A percentile compares a stretch with the other conserved stretches of the same genome.
Evolutionary conservation across 2,113 vertebrate species (phyloP).

Genomic region (Triplophysa siluroides): DNA sequence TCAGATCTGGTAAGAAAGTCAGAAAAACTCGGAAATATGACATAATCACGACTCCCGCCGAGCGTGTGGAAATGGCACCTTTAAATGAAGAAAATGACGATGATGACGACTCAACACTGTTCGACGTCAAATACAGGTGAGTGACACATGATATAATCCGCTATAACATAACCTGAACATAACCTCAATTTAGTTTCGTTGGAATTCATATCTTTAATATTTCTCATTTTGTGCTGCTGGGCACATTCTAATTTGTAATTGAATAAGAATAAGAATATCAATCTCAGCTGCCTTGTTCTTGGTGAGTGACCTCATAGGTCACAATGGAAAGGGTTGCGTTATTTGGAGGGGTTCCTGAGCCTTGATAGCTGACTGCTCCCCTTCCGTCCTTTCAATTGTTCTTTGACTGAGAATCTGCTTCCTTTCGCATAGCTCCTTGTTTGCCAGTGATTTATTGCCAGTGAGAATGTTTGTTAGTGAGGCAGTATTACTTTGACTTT

Average conservation of each 20-base stretch:
- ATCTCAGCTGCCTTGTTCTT: not conserved
- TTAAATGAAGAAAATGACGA: conserved; percentile 89
- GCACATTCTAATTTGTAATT: not conserved
- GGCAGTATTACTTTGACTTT: conserved; percentile 33
- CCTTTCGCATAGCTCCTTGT: conserved; percentile 65
- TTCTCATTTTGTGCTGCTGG: not conserved
- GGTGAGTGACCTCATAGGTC: conserved; percentile 27
- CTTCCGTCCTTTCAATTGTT: conserved; percentile 73
- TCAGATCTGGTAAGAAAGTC: conserved; percentile 85
- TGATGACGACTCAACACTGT: conserved; percentile 90
- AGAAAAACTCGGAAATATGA: conserved; percentile 95
- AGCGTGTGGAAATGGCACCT: conserved; percentile 95
- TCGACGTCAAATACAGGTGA: conserved; percentile 96
- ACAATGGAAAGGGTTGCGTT: conserved; percentile 21
- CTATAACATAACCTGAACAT: not conserved
- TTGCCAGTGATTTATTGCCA: conserved; percentile 63
- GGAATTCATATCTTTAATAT: too few species aligned
- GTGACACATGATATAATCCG: conserved; percentile 14
- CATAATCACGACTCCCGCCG: conserved; percentile 93
- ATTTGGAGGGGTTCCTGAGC: conserved; percentile 31
- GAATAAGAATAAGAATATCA: not conserved
- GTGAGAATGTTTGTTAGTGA: conserved; percentile 5
- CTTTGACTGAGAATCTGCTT: conserved; percentile 61
- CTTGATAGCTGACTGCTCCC: conserved; percentile 59
- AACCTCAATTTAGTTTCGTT: not conserved